Percentiles rank a stretch among this genome's conserved stretches.
phyloP scores from a whole-genome alignment of 2,888 invertebrate genomes.

The Conomelus anceps region DNA sequence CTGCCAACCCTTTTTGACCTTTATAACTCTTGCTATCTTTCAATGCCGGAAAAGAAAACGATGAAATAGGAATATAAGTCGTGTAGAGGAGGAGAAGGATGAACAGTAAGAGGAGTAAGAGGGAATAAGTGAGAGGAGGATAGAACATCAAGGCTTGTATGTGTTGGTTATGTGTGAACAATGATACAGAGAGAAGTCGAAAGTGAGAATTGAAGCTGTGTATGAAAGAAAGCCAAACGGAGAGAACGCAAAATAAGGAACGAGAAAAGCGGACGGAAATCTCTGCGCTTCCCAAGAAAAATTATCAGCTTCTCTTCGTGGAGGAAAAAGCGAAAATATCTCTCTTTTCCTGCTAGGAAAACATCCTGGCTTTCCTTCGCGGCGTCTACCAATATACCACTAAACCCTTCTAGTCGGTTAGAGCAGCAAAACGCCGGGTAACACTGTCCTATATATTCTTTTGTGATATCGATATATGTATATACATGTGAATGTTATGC shows the following conservation, averaged over 20 bases:
- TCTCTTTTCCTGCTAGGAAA: not conserved
- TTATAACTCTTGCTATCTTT: not conserved
- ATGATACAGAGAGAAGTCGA: not conserved
- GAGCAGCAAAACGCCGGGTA: too few species aligned
- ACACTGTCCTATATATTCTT: too few species aligned
- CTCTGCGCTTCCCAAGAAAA: not conserved
- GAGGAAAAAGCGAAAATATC: not conserved
- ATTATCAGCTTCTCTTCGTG: not conserved
- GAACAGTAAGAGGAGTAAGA: not conserved
- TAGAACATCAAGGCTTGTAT: not conserved
- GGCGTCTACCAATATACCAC: not conserved
- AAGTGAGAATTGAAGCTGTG: not conserved
- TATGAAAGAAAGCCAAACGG: not conserved
- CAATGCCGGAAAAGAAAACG: constrained; percentile 4
- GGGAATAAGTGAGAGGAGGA: not conserved
- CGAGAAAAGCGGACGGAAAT: not conserved
- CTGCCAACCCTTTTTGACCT: not conserved
- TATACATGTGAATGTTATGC: not conserved
- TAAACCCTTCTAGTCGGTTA: not conserved
- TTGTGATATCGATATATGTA: not conserved
- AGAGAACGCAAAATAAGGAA: not conserved
- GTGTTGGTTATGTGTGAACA: not conserved
- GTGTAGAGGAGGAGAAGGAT: not conserved
- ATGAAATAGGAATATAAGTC: not conserved
- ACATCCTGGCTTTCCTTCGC: not conserved